Conservation (phyloP, 2,888 invertebrate species). For the Mayetiola destructor region DNA sequence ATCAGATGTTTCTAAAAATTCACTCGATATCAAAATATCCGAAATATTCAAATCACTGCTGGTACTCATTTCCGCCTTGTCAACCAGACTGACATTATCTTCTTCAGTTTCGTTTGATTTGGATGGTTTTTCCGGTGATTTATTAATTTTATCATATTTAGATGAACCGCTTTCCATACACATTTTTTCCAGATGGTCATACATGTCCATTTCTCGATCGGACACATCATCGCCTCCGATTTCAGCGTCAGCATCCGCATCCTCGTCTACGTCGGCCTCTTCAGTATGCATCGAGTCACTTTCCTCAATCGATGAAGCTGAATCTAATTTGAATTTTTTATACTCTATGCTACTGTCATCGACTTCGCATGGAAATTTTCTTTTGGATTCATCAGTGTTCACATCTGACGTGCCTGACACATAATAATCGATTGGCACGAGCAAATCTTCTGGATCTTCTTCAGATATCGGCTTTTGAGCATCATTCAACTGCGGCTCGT, state of each 20-base stretch:
- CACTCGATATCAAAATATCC: neutral
- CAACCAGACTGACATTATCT: neutral
- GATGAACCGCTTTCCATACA: neutral
- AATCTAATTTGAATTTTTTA: conserved; percentile 3
- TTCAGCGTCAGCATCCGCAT: no score
- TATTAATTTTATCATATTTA: neutral
- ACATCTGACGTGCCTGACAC: neutral
- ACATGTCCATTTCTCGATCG: neutral
- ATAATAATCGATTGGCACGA: neutral
- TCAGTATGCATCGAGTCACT: neutral
- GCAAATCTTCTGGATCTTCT: neutral
- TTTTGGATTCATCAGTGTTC: neutral
- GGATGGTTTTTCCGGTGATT: neutral
- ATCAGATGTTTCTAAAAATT: no score
- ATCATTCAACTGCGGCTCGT: neutral
- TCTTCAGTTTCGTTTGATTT: neutral
- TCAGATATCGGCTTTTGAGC: neutral
- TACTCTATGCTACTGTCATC: neutral
- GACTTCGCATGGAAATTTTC: neutral
- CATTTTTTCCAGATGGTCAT: conserved; percentile 4
- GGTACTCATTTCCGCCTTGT: neutral
- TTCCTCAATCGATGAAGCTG: neutral
- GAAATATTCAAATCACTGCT: neutral
- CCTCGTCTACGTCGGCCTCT: no score
- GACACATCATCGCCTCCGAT: neutral